Conservation (phyloP, 2,797 vertebrate species). For the Sebastes vulpes region DNA sequence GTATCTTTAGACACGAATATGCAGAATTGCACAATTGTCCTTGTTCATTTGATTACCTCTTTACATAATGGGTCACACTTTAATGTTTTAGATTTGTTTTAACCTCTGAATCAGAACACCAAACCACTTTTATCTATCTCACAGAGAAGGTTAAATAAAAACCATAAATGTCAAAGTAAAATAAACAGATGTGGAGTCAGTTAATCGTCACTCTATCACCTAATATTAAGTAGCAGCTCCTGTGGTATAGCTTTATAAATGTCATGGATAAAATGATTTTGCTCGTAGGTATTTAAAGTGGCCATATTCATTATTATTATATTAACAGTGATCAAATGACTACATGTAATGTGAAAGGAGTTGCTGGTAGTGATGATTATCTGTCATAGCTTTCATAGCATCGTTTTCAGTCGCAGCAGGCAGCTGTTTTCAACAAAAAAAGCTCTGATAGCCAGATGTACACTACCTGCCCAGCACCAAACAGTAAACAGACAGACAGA, state of each 20-base stretch:
- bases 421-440: too few relatives aligned
- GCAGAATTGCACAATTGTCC: neutral
- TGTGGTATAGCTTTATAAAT: neutral
- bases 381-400: too few relatives aligned
- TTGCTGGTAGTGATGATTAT: neutral
- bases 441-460: too few relatives aligned
- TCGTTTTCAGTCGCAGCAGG: too few relatives aligned
- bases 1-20: neutral
- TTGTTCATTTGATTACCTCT: neutral
- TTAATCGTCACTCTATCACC: neutral
- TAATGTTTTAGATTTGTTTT: neutral
- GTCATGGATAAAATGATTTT: neutral
- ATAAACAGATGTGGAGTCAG: neutral
- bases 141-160: neutral
- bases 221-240: neutral
- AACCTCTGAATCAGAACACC: neutral
- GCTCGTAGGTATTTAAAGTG: neutral
- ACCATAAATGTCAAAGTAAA: neutral
- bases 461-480: too few relatives aligned
- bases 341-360: constrained; percentile 11
- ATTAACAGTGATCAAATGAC: neutral
- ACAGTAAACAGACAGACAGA: too few relatives aligned
- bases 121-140: neutral
- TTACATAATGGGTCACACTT: neutral
- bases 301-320: neutral